These are phyloP conservation scores for Standfussiana lucernea DNA, from an alignment of 2,888 invertebrate species.

Conservation along the genomic window DNA sequence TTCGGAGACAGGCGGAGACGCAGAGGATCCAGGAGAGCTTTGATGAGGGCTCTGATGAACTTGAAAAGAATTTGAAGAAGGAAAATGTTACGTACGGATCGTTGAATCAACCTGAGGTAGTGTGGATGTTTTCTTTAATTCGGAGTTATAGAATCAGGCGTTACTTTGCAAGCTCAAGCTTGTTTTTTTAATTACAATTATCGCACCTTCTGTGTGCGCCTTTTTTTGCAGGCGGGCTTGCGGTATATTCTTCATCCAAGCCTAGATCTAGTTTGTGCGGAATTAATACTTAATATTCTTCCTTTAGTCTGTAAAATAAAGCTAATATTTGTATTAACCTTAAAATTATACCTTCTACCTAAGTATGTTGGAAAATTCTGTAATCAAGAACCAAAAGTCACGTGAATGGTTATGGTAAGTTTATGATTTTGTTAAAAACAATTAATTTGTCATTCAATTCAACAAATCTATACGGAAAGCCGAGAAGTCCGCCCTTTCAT, in stretches of 20 bases:
- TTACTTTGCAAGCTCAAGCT: neutral
- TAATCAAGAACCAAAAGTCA: neutral
- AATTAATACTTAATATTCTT: no score
- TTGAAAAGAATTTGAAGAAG: constrained; percentile 80
- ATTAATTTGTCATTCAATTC: neutral
- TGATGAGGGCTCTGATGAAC: constrained; percentile 75
- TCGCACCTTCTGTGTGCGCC: no score
- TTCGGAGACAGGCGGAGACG: constrained; percentile 82
- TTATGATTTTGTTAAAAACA: neutral
- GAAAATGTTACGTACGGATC: constrained; percentile 89
- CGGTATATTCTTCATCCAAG: no score
- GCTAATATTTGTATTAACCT: neutral
- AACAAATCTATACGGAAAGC: neutral
- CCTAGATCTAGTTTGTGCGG: no score
- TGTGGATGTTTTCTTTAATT: neutral
- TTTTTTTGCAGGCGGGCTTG: no score
- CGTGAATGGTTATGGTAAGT: neutral
- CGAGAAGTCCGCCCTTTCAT: neutral
- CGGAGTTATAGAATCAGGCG: no score
- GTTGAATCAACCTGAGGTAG: constrained; percentile 83
- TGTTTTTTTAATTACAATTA: no score
- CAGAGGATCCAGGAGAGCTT: constrained; percentile 83
- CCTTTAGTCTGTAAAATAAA: neutral
- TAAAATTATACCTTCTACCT: neutral
- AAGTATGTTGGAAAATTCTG: neutral